Evolutionary conservation across 2,888 invertebrate species (phyloP), one percentile per base, ranked within the genome.

Genomic region (Urechis unicinctus): DNA sequence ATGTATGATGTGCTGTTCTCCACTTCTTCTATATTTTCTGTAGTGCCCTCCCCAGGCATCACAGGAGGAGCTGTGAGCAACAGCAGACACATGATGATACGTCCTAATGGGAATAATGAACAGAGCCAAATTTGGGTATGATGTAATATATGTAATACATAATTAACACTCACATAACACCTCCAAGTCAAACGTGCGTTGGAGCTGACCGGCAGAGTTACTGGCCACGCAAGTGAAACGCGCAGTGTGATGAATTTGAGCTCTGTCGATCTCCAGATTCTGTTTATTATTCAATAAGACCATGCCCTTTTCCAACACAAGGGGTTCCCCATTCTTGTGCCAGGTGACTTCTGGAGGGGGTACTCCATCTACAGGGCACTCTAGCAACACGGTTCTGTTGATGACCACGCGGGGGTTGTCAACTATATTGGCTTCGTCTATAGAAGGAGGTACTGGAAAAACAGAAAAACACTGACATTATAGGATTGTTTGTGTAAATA

Each of bases 181-280:
- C 60, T 73, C 71, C 3, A 77, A 64, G 51, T 70, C 64, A 60
- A 75, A 76, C 36, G 68, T 70, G 43, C 71, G 68, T 49, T 63
- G 63, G 43, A 81, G 71, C 54, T 71, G 69, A 2, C 81, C 81
- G 2, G 80, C 80, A 51, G 79, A 79, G 64, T 81, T 82, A n/a
- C 66, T 66, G 3, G 80, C 82, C 24, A 77, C 68, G 61, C 81
- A 81, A 28, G 74, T 75, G 65, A 80, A 82, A 17, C 66, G 60
- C 2, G 78, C 80, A 0, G 72, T 73, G 65, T 82, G 77, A 1
- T 62, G 60, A 6, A 70, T 66, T 43, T 68, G 63, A 17, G 71
- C 70, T 13, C 56, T 46, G 6, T 58, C 57, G 45, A 75, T 71
- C 57, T 72, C 66, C 21, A 75, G 58, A 51, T 69, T 67, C 17